These are phyloP conservation scores for Lissocephala sabroskyi DNA, from an alignment of 2,888 invertebrate species.

Conservation along the genomic window DNA sequence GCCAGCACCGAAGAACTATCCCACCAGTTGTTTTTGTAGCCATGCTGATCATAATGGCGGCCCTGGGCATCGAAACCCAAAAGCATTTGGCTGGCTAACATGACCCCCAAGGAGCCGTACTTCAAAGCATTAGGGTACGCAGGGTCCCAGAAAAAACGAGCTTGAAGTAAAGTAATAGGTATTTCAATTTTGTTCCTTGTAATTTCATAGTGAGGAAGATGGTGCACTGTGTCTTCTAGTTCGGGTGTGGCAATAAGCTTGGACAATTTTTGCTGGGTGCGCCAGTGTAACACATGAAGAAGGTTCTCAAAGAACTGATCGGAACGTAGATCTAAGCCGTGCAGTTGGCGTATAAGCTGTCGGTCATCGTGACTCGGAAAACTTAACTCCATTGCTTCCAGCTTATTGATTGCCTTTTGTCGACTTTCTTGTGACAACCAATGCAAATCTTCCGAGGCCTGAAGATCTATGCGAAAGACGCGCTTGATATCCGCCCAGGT, in stretches of 20 bases:
- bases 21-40: conserved; percentile 66
- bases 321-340: conserved; percentile 32
- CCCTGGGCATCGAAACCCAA: conserved; percentile 67
- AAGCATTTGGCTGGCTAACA: conserved; percentile 65
- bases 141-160: conserved; percentile 67
- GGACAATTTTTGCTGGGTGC: conserved; percentile 37
- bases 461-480: conserved; percentile 58
- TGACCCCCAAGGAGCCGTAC: conserved; percentile 60
- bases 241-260: conserved; percentile 48
- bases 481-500: conserved; percentile 65
- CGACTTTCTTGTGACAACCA: conserved; percentile 60
- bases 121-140: conserved; percentile 64
- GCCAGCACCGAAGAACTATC: conserved; percentile 46
- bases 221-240: conserved; percentile 37
- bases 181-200: conserved; percentile 59
- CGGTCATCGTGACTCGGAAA: conserved; percentile 46
- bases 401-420: conserved; percentile 51
- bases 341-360: conserved; percentile 38
- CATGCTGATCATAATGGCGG: conserved; percentile 57
- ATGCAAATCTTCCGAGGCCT: conserved; percentile 47
- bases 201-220: conserved; percentile 54
- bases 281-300: conserved; percentile 56
- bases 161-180: conserved; percentile 62
- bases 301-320: conserved; percentile 57
- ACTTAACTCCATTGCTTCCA: conserved; percentile 55